Conservation (phyloP, 2,113 vertebrate genomes). For the Pelusios castaneus region DNA sequence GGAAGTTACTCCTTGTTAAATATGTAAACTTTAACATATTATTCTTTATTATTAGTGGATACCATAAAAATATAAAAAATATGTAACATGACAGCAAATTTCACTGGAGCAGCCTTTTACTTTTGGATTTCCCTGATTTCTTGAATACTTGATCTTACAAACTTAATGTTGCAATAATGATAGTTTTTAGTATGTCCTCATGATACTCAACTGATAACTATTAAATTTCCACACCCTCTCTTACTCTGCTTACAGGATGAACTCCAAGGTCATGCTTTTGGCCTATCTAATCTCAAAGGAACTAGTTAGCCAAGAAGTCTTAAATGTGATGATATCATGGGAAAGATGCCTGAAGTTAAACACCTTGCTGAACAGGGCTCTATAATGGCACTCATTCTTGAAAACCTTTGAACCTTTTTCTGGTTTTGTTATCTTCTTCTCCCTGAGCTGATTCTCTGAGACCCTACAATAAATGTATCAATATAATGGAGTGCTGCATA, state of each 20-base stretch:
- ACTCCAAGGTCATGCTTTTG: neutral
- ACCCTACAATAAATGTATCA: neutral
- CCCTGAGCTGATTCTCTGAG: neutral
- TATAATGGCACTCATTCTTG: neutral
- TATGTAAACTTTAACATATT: neutral
- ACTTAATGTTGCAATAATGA: neutral
- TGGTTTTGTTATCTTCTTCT: neutral
- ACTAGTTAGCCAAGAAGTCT: neutral
- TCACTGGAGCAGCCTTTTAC: neutral
- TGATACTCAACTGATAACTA: neutral
- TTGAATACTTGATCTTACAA: neutral
- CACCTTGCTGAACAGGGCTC: neutral
- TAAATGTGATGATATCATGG: neutral
- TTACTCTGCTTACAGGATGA: neutral
- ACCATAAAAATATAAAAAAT: neutral
- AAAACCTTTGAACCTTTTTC: neutral
- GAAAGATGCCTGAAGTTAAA: neutral
- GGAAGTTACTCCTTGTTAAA: neutral
- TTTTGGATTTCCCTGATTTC: neutral
- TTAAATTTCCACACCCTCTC: neutral
- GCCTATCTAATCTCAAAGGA: neutral
- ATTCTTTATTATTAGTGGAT: neutral
- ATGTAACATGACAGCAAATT: neutral
- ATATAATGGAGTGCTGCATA: neutral
- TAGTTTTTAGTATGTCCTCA: neutral